Conservation (phyloP, 2,888 invertebrate species). For the Agrochola lota region DNA sequence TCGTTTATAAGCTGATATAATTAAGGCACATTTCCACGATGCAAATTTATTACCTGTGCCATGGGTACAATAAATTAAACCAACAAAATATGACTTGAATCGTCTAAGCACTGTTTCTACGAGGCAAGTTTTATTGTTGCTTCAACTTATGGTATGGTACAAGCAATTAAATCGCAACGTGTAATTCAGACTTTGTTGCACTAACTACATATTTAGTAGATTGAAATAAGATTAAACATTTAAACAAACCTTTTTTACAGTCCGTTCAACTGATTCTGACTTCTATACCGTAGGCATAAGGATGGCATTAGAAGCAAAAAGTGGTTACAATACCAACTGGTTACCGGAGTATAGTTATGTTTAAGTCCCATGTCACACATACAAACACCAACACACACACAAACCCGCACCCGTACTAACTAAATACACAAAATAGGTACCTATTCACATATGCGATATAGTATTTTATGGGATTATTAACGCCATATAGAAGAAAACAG, state of each 20-base stretch:
- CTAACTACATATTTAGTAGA: background rate
- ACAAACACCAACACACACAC: too few relatives aligned
- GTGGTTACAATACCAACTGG: too few relatives aligned
- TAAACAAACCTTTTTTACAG: too few relatives aligned
- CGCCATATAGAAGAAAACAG: background rate
- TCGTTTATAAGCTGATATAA: background rate
- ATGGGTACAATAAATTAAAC: background rate
- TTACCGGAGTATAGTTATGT: too few relatives aligned
- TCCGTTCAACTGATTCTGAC: too few relatives aligned
- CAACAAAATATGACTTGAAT: background rate
- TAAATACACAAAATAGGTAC: background rate
- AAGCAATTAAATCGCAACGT: background rate
- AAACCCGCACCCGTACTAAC: too few relatives aligned
- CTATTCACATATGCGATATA: background rate
- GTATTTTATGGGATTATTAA: background rate
- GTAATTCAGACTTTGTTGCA: too few relatives aligned
- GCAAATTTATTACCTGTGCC: background rate
- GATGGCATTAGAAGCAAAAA: too few relatives aligned
- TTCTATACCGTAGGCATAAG: too few relatives aligned
- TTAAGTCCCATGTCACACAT: too few relatives aligned
- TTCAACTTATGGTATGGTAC: too few relatives aligned
- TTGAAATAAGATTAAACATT: too few relatives aligned
- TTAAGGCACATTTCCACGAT: background rate
- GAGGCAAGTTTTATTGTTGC: background rate
- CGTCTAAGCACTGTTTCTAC: background rate